Conservation (phyloP, 2,113 vertebrate species). For the Spermophilus dauricus region DNA sequence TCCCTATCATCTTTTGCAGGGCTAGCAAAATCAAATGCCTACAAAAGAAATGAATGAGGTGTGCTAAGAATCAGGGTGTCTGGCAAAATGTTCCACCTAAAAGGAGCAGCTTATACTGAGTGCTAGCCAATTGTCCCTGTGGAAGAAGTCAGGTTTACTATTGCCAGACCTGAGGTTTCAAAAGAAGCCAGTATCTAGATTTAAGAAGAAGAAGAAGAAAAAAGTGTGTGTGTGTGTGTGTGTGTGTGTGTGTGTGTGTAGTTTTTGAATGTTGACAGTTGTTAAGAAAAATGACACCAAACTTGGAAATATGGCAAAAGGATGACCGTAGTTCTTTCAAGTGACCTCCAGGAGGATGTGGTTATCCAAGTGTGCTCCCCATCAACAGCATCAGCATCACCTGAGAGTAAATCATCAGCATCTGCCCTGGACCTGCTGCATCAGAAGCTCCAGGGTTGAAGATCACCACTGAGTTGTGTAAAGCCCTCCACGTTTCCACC, state of each 20-base stretch:
- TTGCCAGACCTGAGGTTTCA: not conserved
- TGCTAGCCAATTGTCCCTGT: not conserved
- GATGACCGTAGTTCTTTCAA: not conserved
- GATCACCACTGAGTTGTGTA: not conserved
- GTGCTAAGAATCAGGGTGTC: not conserved
- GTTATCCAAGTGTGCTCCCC: not conserved
- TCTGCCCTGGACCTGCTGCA: not conserved
- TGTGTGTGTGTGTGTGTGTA: not conserved
- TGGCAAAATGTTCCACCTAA: not conserved
- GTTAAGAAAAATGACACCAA: conserved; percentile 24
- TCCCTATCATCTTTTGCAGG: not conserved
- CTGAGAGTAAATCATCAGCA: not conserved
- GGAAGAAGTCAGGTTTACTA: not conserved
- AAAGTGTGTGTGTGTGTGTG: too few relatives aligned
- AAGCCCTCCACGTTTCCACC: not conserved
- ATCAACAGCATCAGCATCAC: not conserved
- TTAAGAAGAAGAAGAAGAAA: not conserved
- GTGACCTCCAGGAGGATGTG: not conserved
- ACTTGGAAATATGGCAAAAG: conserved; percentile 40
- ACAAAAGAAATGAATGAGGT: not conserved
- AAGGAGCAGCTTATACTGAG: not conserved
- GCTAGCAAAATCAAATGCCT: not conserved
- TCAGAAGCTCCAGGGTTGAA: not conserved
- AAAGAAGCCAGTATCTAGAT: not conserved
- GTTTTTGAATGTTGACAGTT: not conserved